Conservation (phyloP, 2,888 invertebrate genomes). For the Tribolium freemani region DNA sequence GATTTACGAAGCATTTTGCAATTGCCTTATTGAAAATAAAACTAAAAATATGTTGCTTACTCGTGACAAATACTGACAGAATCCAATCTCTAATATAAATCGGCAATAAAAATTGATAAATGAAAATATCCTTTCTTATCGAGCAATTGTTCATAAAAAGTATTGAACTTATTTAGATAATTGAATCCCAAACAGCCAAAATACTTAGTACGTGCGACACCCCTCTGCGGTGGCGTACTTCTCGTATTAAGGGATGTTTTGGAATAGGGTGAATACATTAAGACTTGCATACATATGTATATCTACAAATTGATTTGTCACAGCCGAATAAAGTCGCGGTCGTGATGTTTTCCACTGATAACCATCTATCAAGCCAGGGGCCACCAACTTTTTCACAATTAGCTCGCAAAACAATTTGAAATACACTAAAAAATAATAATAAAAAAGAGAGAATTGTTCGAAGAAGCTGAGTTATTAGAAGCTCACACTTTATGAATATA, state of each 20-base stretch:
- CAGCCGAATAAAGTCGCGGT: constrained; percentile 67
- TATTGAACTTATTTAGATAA: background rate
- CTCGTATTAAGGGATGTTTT: constrained; percentile 61
- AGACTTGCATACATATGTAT: constrained; percentile 68
- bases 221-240: constrained; percentile 58
- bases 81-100: constrained; percentile 34
- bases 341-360: constrained; percentile 67
- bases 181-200: constrained; percentile 38
- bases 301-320: constrained; percentile 70
- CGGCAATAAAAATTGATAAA: constrained; percentile 14
- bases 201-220: constrained; percentile 41
- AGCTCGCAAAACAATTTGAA: background rate
- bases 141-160: constrained; percentile 1
- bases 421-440: background rate
- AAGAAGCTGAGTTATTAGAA: no score
- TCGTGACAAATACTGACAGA: constrained; percentile 50
- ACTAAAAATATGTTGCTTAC: constrained; percentile 58
- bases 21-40: constrained; percentile 63
- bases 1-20: constrained; percentile 57
- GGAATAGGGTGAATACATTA: constrained; percentile 67
- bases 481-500: no score
- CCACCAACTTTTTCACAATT: constrained; percentile 48
- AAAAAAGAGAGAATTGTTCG: no score
- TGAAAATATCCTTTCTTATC: constrained; percentile 7
- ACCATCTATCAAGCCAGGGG: constrained; percentile 63